Evolutionary conservation across 2,797 vertebrate species (phyloP), one percentile per base, ranked within the genome.

Genomic region (Etheostoma nigrum): DNA sequence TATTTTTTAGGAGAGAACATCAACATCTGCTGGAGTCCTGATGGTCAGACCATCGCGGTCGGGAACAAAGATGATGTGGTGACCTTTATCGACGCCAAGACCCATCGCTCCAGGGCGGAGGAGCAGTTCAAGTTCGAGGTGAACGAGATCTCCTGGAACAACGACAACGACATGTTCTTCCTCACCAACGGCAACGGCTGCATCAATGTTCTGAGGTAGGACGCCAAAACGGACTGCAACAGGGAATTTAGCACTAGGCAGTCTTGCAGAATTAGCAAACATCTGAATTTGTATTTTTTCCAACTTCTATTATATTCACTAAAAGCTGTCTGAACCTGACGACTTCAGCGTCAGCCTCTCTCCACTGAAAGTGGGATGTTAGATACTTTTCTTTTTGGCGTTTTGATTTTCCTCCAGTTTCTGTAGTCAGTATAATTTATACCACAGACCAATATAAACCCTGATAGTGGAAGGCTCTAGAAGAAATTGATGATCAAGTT

Each of bases 61-160:
- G 98, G 98, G 13, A 99, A 99, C 94, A 99, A 99, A 78, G 98
- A 99, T 18, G 98, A 99, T 0, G 97, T 99, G 30, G 97, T 99
- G 67, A 99, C 98, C 8, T 99, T 99, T 78, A 99, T 99, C 53
- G 98, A 99, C 55, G 97, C 97, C 79, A 99, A 98, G 90, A 98
- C 96, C 0, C 96, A 99, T 76, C 97, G 97, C 54, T 96, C 97
- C 13, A 96, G 91, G 74, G 98, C 97, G 0, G 98, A 99, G 88
- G 98, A 99, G 27, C 97, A 99, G 92, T 99, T 99, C 88, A 99
- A 99, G 91, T 99, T 99, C 61, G 98, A 99, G 88, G 98, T 99
- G 90, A 99, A 99, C 2, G 98, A 99, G 93, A 99, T 99, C 89
- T 99, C 98, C 12, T 99, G 98, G 98, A 99, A 98, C 93, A 99